Evolutionary conservation across 2,797 vertebrate genomes (phyloP).

Genomic region (Argyrosomus regius): DNA sequence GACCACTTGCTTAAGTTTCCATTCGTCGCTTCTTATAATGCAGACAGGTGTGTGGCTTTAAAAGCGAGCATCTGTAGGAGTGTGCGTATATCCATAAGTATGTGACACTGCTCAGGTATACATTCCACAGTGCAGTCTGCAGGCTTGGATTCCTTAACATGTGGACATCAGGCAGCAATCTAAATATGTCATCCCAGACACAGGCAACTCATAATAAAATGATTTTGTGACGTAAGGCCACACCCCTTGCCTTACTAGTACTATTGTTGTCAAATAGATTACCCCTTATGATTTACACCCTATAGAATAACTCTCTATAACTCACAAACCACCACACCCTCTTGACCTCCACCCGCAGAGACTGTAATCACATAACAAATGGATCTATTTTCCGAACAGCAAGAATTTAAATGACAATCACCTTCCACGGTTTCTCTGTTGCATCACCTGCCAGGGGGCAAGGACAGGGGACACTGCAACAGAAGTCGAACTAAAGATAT

Average conservation of each 20-base stretch:
- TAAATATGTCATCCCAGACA: constrained; percentile 63
- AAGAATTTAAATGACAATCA: constrained; percentile 63
- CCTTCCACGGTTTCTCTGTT: constrained; percentile 36
- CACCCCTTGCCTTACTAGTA: constrained; percentile 43
- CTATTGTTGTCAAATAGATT: constrained; percentile 63
- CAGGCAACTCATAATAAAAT: constrained; percentile 57
- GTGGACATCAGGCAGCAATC: constrained; percentile 61
- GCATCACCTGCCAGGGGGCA: constrained; percentile 77
- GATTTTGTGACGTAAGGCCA: constrained; percentile 55
- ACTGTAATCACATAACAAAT: constrained; percentile 62
- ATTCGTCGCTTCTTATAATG: constrained; percentile 55
- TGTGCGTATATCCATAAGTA: constrained; percentile 29
- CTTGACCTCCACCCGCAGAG: constrained; percentile 47
- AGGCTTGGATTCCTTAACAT: constrained; percentile 55
- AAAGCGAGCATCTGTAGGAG: constrained; percentile 46
- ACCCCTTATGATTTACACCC: constrained; percentile 70
- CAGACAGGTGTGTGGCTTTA: constrained; percentile 73
- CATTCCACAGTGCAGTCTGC: constrained; percentile 49
- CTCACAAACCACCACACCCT: constrained; percentile 43
- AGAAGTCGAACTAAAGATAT: constrained; percentile 62
- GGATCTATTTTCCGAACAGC: constrained; percentile 62
- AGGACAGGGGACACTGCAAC: constrained; percentile 58
- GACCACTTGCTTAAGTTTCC: constrained; percentile 57
- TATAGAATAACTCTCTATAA: constrained; percentile 43
- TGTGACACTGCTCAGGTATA: constrained; percentile 67